These are phyloP conservation scores for Nomada hirtipes DNA, from an alignment of 2,888 invertebrate genomes.

Conservation along the genomic window DNA sequence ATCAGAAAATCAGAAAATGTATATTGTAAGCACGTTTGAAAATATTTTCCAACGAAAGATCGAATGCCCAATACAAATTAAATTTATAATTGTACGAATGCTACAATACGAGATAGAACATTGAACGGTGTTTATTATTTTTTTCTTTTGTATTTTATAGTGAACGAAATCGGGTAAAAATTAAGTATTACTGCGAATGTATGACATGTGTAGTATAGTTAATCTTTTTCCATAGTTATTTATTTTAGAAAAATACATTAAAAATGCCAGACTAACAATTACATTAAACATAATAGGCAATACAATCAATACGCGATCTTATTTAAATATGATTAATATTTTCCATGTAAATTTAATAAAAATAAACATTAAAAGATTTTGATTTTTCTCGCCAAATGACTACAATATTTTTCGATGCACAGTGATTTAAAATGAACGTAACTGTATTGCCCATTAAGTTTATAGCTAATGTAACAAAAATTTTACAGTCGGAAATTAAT, in stretches of 20 bases:
- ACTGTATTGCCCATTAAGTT: conserved; percentile 51
- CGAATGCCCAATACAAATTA: conserved; percentile 6
- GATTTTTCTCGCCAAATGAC: not conserved
- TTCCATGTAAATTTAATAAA: conserved; percentile 1
- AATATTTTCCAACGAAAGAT: conserved; percentile 2
- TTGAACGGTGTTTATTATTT: not conserved
- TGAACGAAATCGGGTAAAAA: conserved; percentile 36
- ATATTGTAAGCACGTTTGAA: not conserved
- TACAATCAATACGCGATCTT: conserved; percentile 26
- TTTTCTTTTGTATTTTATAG: not conserved
- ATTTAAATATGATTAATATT: not conserved
- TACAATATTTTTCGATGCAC: not conserved
- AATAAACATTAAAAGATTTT: conserved; percentile 5
- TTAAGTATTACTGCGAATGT: conserved; percentile 40
- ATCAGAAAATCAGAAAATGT: conserved; percentile 11
- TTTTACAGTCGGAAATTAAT: conserved; percentile 56
- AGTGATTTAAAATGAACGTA: not conserved
- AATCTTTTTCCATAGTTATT: conserved; percentile 57
- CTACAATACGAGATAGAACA: not conserved
- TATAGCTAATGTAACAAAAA: conserved; percentile 55
- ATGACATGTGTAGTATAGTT: conserved; percentile 37
- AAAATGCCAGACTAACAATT: conserved; percentile 63
- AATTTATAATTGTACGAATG: conserved; percentile 1
- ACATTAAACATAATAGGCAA: conserved; percentile 54
- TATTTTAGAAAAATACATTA: conserved; percentile 67